Evolutionary conservation across 2,888 invertebrate species (phyloP).

Genomic region (Corbicula japonica): DNA sequence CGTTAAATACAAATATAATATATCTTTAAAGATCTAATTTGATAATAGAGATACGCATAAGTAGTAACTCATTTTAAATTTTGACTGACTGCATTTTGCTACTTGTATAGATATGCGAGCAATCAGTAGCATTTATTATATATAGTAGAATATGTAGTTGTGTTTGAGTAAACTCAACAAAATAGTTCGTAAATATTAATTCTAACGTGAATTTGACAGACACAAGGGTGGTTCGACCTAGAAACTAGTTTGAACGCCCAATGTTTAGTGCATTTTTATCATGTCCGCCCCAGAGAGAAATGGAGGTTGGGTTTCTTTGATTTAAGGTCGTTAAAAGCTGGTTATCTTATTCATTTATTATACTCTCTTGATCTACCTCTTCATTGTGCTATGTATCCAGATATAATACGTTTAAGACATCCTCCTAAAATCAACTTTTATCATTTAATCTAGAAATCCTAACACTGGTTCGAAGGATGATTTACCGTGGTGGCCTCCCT

Average conservation of each 20-base stretch:
- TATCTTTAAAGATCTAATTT: neutral
- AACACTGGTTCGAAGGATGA: constrained; percentile 56
- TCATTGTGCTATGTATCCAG: too few species aligned
- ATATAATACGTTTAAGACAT: too few species aligned
- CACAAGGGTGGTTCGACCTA: too few species aligned
- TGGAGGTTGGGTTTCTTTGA: neutral
- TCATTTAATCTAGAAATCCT: constrained; percentile 12
- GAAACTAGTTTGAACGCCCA: too few species aligned
- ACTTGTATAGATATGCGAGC: too few species aligned
- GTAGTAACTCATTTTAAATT: neutral
- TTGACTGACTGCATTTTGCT: too few species aligned
- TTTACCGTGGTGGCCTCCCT: constrained; percentile 48
- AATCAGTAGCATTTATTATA: neutral
- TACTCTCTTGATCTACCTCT: too few species aligned
- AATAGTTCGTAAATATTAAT: neutral
- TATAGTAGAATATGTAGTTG: neutral
- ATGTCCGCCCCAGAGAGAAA: too few species aligned
- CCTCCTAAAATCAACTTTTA: neutral
- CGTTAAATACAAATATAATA: constrained; percentile 84
- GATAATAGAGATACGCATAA: too few species aligned
- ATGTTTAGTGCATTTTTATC: neutral
- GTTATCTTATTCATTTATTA: neutral
- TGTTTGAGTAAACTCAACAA: neutral
- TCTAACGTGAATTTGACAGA: too few species aligned
- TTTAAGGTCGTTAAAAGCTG: neutral